Evolutionary conservation across 1,140 invertebrate species (phyloP).

Genomic region (Scylla paramamosain): DNA sequence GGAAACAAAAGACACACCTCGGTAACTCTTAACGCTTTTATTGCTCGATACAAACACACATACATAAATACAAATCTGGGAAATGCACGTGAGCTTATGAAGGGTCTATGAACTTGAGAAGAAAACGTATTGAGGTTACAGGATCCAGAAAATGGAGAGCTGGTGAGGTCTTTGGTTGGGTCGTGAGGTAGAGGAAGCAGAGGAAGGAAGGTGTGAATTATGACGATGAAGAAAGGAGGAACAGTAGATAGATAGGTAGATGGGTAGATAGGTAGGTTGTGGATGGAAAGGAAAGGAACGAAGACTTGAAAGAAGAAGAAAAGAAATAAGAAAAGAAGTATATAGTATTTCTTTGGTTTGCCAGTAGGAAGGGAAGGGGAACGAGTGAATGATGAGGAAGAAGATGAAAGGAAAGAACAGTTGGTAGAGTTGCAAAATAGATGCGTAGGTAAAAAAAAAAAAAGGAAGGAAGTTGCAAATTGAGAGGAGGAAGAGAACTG

Average conservation of each 20-base stretch:
- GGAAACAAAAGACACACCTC: background rate
- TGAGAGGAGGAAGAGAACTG: too few relatives aligned
- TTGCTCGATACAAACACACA: background rate
- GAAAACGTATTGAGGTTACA: background rate
- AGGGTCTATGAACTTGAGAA: background rate
- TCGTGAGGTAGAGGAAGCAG: background rate
- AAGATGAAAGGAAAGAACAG: too few relatives aligned
- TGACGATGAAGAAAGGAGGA: too few relatives aligned
- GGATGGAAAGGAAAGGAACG: too few relatives aligned
- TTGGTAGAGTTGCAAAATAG: too few relatives aligned
- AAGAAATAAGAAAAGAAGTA: too few relatives aligned
- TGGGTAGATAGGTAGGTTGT: too few relatives aligned
- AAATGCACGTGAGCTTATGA: background rate
- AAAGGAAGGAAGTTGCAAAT: too few relatives aligned
- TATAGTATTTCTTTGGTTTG: background rate
- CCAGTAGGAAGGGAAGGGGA: background rate
- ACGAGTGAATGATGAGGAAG: background rate
- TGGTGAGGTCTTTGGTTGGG: background rate
- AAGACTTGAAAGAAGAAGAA: too few relatives aligned
- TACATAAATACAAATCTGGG: background rate
- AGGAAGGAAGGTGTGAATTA: background rate
- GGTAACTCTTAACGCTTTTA: background rate
- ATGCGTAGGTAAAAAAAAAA: too few relatives aligned
- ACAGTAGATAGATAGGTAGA: too few relatives aligned
- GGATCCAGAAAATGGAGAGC: background rate